Conservation (phyloP, 2,888 invertebrate genomes). For the Priocnemis perturbator region DNA sequence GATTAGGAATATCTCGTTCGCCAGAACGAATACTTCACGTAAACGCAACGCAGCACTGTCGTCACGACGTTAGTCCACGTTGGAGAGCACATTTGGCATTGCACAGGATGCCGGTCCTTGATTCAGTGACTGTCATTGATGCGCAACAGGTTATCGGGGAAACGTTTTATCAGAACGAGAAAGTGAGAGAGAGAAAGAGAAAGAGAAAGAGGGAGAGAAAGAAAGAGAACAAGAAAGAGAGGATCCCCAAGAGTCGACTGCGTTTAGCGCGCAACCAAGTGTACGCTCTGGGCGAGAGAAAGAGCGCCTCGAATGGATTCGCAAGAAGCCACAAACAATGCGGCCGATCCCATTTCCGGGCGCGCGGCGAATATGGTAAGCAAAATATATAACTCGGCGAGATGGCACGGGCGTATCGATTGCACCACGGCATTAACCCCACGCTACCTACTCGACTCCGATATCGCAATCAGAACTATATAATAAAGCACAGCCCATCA, state of each 20-base stretch:
- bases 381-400: constrained; percentile 11
- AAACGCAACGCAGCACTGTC: constrained; percentile 15
- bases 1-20: constrained; percentile 16
- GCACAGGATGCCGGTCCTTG: constrained; percentile 18
- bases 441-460: too few species aligned
- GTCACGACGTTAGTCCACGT: too few species aligned
- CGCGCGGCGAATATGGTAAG: constrained; percentile 66
- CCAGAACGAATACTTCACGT: constrained; percentile 22
- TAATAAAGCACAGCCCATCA: too few species aligned
- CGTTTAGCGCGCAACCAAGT: too few species aligned
- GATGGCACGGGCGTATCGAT: background rate
- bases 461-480: too few species aligned
- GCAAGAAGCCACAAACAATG: constrained; percentile 59
- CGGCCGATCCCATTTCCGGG: constrained; percentile 53
- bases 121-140: constrained; percentile 51
- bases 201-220: constrained; percentile 24
- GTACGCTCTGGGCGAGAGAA: too few species aligned
- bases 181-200: constrained; percentile 22
- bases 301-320: constrained; percentile 61
- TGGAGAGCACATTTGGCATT: constrained; percentile 4
- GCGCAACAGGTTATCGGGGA: constrained; percentile 69
- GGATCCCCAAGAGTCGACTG: constrained; percentile 33
- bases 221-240: too few species aligned
- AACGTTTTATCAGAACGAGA: constrained; percentile 48
- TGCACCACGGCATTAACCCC: too few species aligned